A percentile compares a stretch with the other conserved stretches of the same genome.
These are phyloP conservation scores for Chrysodeixis includens DNA, from an alignment of 2,888 invertebrate genomes.

Conservation along the genomic window DNA sequence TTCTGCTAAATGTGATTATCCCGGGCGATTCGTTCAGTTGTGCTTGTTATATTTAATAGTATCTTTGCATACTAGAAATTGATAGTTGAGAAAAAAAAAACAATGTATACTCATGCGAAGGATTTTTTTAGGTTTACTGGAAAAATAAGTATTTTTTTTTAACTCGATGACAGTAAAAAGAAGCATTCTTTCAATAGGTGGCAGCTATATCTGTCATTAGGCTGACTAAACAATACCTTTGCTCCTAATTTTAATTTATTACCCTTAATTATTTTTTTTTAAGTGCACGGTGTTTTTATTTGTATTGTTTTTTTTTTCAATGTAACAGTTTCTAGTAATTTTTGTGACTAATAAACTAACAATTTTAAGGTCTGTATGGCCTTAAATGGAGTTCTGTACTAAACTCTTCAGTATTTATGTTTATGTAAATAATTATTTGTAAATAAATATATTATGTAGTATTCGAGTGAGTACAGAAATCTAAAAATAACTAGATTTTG, in stretches of 20 bases:
- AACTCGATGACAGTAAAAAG: not conserved
- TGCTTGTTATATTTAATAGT: conserved; percentile 44
- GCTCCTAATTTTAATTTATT: not conserved
- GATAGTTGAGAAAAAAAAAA: not conserved
- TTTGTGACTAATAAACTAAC: conserved; percentile 53
- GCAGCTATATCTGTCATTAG: not conserved
- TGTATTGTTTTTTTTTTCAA: conserved; percentile 4
- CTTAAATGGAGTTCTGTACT: conserved; percentile 15
- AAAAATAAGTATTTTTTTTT: not conserved
- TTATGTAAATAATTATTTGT: not conserved
- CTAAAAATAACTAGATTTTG: conserved; percentile 5
- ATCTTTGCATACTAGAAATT: conserved; percentile 49
- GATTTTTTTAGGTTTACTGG: too few species aligned
- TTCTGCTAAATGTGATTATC: conserved; percentile 39
- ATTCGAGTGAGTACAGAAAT: conserved; percentile 11
- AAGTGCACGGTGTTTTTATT: not conserved
- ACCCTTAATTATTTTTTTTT: not conserved
- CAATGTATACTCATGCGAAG: not conserved
- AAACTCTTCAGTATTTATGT: not conserved
- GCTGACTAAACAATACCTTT: not conserved
- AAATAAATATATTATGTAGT: not conserved
- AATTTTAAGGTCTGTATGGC: conserved; percentile 23
- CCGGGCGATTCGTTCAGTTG: conserved; percentile 58
- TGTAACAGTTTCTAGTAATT: conserved; percentile 50
- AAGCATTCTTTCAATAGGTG: not conserved